A percentile compares a stretch with the other conserved stretches of the same genome.
These are phyloP conservation scores for Microctonus brassicae DNA, from an alignment of 2,888 invertebrate species.

Conservation along the genomic window DNA sequence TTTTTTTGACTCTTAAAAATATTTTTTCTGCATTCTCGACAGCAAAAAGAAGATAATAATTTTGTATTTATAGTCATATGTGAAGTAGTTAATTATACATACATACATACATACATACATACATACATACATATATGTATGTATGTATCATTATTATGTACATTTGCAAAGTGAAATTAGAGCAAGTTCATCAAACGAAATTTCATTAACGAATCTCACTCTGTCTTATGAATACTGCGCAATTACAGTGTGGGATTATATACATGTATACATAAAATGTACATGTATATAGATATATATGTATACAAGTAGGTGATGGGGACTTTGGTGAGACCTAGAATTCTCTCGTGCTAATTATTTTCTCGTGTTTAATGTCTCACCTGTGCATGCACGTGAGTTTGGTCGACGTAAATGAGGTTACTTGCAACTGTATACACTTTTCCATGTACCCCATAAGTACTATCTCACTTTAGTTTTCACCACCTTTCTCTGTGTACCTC, in stretches of 20 bases:
- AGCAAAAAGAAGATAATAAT: no score
- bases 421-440: not conserved
- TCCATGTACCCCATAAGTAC: not conserved
- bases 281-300: not conserved
- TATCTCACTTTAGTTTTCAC: not conserved
- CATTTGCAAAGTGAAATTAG: constrained; percentile 37
- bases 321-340: constrained; percentile 13
- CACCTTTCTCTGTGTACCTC: not conserved
- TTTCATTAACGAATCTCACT: constrained; percentile 47
- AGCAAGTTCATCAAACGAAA: constrained; percentile 46
- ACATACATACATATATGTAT: not conserved
- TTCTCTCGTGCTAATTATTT: constrained; percentile 23
- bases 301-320: constrained; percentile 1
- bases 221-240: constrained; percentile 43
- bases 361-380: constrained; percentile 26
- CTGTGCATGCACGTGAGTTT: constrained; percentile 15
- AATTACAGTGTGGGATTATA: constrained; percentile 37
- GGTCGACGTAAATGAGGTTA: constrained; percentile 9
- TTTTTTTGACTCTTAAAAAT: no score
- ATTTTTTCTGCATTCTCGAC: no score
- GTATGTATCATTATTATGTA: constrained; percentile 10
- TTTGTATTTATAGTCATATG: no score
- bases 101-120: not conserved
- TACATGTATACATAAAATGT: not conserved
- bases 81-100: no score